Base-by-base conservation (phyloP, 2,113 vertebrate species). In the Thomomys bottae region DNA sequence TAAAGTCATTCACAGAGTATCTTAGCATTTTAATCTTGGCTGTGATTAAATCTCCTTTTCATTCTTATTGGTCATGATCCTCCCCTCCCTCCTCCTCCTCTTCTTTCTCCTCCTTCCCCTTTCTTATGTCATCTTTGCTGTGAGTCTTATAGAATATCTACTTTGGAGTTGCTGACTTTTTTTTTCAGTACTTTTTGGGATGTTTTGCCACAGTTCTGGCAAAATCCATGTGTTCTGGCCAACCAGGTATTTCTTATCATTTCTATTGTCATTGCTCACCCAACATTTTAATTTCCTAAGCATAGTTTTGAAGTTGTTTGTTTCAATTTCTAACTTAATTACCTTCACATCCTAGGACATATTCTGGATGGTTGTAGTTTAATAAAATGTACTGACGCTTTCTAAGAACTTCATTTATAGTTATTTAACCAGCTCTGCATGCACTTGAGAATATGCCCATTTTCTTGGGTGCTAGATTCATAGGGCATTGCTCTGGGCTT, bases 171-270 rank as follows among this genome's bases (percentile, higher is more conserved):
- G n/a, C 36, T 72, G 75, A 17, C 64, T 14, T 49, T 15, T 28
- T 64, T n/a, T n/a, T 2, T 18, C 20, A 5, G 8, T 70, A 14
- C 32, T 77, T 71, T 30, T 8, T 10, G 68, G 15, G 12, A 1
- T 42, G 54, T 24, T 10, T 54, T 54, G 49, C 17, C 10, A 34
- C 32, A 38, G n/a, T 20, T 18, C 17, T 63, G 17, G 42, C 32
- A 30, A 14, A 72, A 54, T 32, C 45, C 32, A 2, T 2, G 8
- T 23, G 4, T 28, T 17, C 30, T 0, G 4, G 34, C 1, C 30
- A 45, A 14, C 6, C 42, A 9, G 3, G 32, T 0, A 0, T 18
- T 36, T 40, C 38, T 38, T 23, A 7, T 1, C 14, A 18, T 28
- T 17, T 42, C 36, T 30, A 3, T 3, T 40, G 54, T 21, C 30